A percentile compares a stretch with the other conserved stretches of the same genome.
Evolutionary conservation across 2,113 vertebrate species (phyloP).

Genomic region (Hypanus sabinus): DNA sequence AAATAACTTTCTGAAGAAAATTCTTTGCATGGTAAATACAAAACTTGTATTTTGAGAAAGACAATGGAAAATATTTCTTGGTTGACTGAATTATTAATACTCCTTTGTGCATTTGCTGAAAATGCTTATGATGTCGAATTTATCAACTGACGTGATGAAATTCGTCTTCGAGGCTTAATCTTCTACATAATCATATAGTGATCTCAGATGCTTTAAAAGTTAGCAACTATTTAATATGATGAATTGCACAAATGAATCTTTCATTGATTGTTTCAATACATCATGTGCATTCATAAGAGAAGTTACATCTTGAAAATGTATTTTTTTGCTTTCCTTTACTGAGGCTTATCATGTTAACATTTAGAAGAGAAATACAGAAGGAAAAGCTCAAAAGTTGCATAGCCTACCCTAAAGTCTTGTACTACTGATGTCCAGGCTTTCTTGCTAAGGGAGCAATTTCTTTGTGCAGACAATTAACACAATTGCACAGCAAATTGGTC

Average conservation of each 20-base stretch:
- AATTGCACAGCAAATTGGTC: constrained; percentile 32
- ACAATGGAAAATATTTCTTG: not conserved
- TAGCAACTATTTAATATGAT: not conserved
- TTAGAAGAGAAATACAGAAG: not conserved
- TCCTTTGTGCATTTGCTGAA: not conserved
- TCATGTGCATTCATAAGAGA: not conserved
- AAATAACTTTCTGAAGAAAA: constrained; percentile 11
- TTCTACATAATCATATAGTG: not conserved
- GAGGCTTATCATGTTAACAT: not conserved
- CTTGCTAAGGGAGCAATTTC: constrained; percentile 42
- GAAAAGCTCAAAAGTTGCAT: constrained; percentile 40
- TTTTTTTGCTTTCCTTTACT: not conserved
- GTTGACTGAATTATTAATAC: constrained; percentile 25
- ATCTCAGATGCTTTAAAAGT: constrained; percentile 12
- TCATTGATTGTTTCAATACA: not conserved
- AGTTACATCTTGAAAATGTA: not conserved
- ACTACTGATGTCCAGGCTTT: constrained; percentile 39
- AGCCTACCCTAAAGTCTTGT: constrained; percentile 40
- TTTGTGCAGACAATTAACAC: constrained; percentile 37
- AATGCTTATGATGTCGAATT: constrained; percentile 39
- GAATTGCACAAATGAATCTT: constrained; percentile 10
- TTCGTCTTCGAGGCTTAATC: constrained; percentile 10
- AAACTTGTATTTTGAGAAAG: not conserved
- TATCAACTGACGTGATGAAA: constrained; percentile 38
- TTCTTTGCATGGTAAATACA: not conserved